Evolutionary conservation across 2,888 invertebrate species (phyloP).

Genomic region (Ochropacha duplaris): DNA sequence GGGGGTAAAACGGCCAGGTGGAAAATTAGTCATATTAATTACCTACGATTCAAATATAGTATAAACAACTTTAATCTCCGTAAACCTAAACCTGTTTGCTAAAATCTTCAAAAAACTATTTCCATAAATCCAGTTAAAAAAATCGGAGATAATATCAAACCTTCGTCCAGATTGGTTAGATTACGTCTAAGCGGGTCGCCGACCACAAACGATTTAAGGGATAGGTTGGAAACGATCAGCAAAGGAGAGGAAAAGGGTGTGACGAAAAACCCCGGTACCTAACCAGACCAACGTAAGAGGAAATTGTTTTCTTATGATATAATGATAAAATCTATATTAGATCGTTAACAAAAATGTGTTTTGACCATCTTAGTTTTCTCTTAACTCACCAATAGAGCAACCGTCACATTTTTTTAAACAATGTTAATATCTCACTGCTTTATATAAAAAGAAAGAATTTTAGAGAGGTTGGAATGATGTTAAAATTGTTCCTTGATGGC

Average conservation of each 20-base stretch:
- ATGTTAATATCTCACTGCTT: no score
- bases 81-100: not conserved
- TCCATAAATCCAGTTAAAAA: constrained; percentile 1
- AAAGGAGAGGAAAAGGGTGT: not conserved
- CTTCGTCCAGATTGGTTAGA: constrained; percentile 2
- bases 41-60: no score
- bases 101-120: not conserved
- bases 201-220: not conserved
- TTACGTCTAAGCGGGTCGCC: not conserved
- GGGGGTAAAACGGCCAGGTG: no score
- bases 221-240: not conserved
- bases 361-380: not conserved
- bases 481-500: no score
- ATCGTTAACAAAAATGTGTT: not conserved
- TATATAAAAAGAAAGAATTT: no score
- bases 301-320: not conserved
- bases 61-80: not conserved
- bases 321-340: not conserved
- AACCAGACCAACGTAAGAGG: not conserved
- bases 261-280: not conserved
- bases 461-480: no score
- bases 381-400: no score
- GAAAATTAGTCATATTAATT: no score
- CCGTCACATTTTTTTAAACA: no score
- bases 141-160: not conserved